Conservation (phyloP, 2,113 vertebrate genomes). For the Myotis brandtii region DNA sequence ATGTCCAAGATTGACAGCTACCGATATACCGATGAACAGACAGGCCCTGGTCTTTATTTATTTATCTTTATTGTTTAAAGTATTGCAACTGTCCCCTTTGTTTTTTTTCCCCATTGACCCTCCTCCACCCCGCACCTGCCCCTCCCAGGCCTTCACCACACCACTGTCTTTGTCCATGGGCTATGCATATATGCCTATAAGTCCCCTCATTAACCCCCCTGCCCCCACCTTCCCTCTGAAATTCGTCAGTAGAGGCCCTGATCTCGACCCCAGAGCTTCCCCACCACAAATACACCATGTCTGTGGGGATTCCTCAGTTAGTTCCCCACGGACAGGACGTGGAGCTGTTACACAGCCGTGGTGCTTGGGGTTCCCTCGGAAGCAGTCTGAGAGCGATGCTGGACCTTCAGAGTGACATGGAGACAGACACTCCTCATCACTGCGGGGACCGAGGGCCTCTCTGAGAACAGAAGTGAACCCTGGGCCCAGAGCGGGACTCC, state of each 20-base stretch:
- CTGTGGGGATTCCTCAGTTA: not conserved
- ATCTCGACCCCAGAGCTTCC: too few species aligned
- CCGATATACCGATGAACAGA: rapidly evolving
- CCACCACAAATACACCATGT: rapidly evolving
- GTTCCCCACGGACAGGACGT: rapidly evolving
- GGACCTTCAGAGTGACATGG: not conserved
- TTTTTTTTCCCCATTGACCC: too few species aligned
- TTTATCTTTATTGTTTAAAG: too few species aligned
- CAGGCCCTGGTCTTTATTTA: not conserved
- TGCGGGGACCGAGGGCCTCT: not conserved
- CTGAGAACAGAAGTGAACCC: not conserved
- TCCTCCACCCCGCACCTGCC: too few species aligned
- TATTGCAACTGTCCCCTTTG: too few species aligned
- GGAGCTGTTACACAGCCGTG: not conserved
- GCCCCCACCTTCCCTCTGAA: too few species aligned
- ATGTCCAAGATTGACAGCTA: not conserved
- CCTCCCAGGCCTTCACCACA: too few species aligned
- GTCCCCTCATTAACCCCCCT: too few species aligned
- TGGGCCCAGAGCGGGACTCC: not conserved
- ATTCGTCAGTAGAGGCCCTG: too few species aligned
- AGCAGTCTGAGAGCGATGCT: rapidly evolving
- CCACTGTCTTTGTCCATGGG: too few species aligned
- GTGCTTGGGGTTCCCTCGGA: not conserved
- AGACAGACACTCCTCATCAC: not conserved
- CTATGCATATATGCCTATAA: too few species aligned